Evolutionary conservation across 1,140 invertebrate species (phyloP).

Genomic region (Whitmania pigra): DNA sequence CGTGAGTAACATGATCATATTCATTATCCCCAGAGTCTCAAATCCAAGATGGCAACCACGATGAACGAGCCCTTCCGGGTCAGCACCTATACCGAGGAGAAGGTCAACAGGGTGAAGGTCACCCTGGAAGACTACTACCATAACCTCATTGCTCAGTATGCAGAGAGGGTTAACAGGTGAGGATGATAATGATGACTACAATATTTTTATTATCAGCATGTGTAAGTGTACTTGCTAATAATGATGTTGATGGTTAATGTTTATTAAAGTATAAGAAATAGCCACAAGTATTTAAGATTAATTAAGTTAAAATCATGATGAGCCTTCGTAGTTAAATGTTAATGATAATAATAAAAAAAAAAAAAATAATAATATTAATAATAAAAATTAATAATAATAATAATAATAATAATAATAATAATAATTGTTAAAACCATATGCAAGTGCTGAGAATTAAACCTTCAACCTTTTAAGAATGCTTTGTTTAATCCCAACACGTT

Average conservation of each 20-base stretch:
- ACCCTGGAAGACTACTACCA: slow-evolving; percentile 98
- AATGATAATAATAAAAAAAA: neutral
- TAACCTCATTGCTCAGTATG: slow-evolving; percentile 89
- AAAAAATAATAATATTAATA: neutral
- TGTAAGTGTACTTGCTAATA: no score
- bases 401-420: no score
- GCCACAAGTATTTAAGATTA: no score
- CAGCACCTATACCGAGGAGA: slow-evolving; percentile 72
- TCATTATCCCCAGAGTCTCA: slow-evolving; percentile 33
- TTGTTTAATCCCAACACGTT: no score
- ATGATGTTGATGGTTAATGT: no score
- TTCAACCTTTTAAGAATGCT: no score
- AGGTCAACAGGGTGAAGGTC: slow-evolving; percentile 96
- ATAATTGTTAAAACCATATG: no score
- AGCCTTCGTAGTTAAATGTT: neutral
- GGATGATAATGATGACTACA: neutral
- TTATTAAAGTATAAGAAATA: no score
- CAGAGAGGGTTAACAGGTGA: slow-evolving; percentile 74
- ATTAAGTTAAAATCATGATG: neutral
- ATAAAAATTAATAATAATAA: neutral
- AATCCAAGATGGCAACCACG: slow-evolving; percentile 38
- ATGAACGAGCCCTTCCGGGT: slow-evolving; percentile 39
- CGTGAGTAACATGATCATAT: neutral
- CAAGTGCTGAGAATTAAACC: no score
- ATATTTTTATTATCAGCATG: no score